phyloP scores from a whole-genome alignment of 2,888 invertebrate genomes.

The Drosophila fungiperda region DNA sequence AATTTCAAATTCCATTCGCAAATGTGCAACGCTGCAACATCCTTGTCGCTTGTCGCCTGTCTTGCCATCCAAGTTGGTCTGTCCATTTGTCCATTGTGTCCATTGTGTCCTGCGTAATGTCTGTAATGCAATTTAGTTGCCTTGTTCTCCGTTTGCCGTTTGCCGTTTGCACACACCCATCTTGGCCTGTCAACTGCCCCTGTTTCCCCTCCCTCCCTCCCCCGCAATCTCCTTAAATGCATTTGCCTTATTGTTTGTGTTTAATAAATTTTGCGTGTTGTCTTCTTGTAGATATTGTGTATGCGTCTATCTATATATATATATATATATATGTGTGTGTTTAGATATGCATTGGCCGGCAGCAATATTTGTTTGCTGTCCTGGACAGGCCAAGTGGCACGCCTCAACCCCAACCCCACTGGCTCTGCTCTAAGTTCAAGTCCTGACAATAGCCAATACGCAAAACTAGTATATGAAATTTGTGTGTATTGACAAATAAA shows the following conservation, averaged over 20 bases:
- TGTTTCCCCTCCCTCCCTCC: not conserved
- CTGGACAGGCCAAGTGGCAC: conserved; percentile 55
- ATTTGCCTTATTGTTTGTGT: conserved; percentile 81
- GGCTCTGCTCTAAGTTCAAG: conserved; percentile 27
- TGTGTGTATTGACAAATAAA: conserved; percentile 81
- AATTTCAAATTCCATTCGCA: conserved; percentile 68
- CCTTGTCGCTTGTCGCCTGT: conserved; percentile 56
- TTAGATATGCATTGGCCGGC: conserved; percentile 32
- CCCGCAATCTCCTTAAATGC: conserved; percentile 71
- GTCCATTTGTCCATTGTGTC: not conserved
- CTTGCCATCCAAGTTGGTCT: conserved; percentile 29
- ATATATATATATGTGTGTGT: not conserved
- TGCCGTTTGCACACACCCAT: conserved; percentile 56
- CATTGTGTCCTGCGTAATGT: conserved; percentile 60
- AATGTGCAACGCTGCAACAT: conserved; percentile 78
- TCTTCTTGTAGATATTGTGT: conserved; percentile 60
- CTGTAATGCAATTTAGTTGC: conserved; percentile 80
- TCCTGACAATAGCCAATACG: conserved; percentile 48
- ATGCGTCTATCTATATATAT: conserved; percentile 3
- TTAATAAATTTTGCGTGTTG: conserved; percentile 80
- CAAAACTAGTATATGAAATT: conserved; percentile 77
- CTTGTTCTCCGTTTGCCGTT: conserved; percentile 65
- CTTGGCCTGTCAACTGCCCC: conserved; percentile 31
- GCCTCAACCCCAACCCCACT: conserved; percentile 36
- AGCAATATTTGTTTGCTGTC: conserved; percentile 77